Conservation (phyloP, 2,888 invertebrate genomes). For the Heliothis peltigera region DNA sequence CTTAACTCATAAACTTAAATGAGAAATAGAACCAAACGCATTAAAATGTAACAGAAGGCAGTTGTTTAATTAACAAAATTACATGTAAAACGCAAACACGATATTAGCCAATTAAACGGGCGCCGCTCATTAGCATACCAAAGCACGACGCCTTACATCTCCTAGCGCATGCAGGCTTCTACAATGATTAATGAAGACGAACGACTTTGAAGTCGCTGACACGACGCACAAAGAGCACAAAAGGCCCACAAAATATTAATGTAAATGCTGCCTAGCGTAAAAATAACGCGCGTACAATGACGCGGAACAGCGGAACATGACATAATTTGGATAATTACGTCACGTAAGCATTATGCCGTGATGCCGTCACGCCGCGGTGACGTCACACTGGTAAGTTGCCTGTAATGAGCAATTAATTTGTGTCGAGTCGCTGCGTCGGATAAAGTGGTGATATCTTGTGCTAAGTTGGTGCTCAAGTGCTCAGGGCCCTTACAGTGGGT, state of each 20-base stretch:
- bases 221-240: constrained; percentile 50
- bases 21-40: neutral
- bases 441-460: constrained; percentile 44
- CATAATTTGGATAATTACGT: constrained; percentile 48
- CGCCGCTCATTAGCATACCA: constrained; percentile 28
- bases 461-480: constrained; percentile 5
- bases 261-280: constrained; percentile 35
- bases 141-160: constrained; percentile 30
- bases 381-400: constrained; percentile 23
- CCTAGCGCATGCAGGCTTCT: constrained; percentile 34
- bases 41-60: neutral
- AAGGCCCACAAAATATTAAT: constrained; percentile 47
- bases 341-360: constrained; percentile 23
- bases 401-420: constrained; percentile 52
- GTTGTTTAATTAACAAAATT: constrained; percentile 11
- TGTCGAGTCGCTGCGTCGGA: constrained; percentile 38
- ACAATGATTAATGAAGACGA: constrained; percentile 59
- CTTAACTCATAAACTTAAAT: too few relatives aligned
- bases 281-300: constrained; percentile 49
- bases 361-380: constrained; percentile 12
- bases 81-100: constrained; percentile 13
- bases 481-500: neutral
- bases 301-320: constrained; percentile 37
- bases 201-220: constrained; percentile 51
- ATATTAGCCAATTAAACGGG: constrained; percentile 17